Conservation (phyloP, 2,113 vertebrate genomes). For the Campylomormyrus numenius region DNA sequence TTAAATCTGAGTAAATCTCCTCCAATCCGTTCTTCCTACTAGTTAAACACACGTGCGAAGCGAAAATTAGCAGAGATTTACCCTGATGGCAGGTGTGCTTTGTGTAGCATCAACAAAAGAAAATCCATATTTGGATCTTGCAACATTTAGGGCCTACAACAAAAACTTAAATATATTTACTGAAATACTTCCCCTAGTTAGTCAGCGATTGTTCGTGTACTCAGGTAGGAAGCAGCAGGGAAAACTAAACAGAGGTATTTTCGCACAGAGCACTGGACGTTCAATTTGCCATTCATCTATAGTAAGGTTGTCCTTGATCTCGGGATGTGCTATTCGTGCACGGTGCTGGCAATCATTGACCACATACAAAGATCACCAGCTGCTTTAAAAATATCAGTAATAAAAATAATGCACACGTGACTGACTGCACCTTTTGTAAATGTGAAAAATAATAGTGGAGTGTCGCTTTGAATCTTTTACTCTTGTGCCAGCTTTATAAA, state of each 20-base stretch:
- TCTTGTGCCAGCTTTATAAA: background rate
- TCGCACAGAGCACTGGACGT: background rate
- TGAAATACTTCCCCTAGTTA: background rate
- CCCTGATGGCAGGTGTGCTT: background rate
- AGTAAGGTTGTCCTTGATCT: background rate
- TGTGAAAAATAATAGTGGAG: background rate
- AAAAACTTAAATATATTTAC: background rate
- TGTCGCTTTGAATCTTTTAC: background rate
- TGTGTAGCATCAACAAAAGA: background rate
- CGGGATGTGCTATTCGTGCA: background rate
- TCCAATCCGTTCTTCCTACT: background rate
- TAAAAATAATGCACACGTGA: background rate
- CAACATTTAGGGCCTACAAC: background rate
- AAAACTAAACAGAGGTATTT: background rate
- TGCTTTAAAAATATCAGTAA: background rate
- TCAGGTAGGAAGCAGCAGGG: background rate
- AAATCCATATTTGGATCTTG: background rate
- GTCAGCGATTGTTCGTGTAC: background rate
- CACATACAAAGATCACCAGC: background rate
- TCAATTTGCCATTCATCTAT: background rate
- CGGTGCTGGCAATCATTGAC: background rate
- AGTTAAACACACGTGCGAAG: background rate
- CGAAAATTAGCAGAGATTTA: background rate
- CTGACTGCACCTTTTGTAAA: slow-evolving; percentile 4
- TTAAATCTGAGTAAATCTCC: background rate